Evolutionary conservation across 2,797 vertebrate genomes (phyloP).

Genomic region (Gephyroberyx darwinii): DNA sequence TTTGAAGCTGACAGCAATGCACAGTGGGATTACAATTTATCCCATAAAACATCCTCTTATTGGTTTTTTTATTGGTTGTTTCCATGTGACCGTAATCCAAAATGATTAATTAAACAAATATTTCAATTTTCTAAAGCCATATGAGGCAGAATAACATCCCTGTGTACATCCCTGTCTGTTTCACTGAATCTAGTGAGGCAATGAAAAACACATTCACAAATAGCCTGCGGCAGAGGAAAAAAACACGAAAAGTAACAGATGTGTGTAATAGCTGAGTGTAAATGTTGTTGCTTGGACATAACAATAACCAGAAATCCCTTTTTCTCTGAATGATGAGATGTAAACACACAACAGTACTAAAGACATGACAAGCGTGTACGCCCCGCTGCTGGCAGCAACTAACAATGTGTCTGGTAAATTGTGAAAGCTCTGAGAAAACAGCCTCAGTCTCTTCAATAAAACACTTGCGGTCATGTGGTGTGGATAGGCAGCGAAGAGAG

Average conservation of each 20-base stretch:
- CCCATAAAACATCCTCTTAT: conserved; percentile 43
- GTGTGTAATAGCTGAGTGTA: background rate
- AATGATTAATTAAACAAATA: conserved; percentile 62
- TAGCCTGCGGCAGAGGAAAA: conserved; percentile 35
- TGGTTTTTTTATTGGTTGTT: conserved; percentile 47
- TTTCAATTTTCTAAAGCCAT: conserved; percentile 23
- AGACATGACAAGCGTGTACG: conserved; percentile 9
- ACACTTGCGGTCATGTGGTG: conserved; percentile 8
- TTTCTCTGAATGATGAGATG: conserved; percentile 33
- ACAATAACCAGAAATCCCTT: conserved; percentile 17
- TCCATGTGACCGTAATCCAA: conserved; percentile 51
- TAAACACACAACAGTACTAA: conserved; percentile 34
- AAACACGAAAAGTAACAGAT: conserved; percentile 38
- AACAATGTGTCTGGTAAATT: conserved; percentile 30
- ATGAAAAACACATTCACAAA: conserved; percentile 41
- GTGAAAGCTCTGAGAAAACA: conserved; percentile 25
- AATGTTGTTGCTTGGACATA: conserved; percentile 22
- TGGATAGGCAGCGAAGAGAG: conserved; percentile 14
- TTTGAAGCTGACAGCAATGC: conserved; percentile 47
- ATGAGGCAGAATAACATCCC: conserved; percentile 35
- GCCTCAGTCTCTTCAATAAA: background rate
- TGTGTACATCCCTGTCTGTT: conserved; percentile 18
- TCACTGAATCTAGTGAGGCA: conserved; percentile 23
- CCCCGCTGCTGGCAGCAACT: conserved; percentile 9
- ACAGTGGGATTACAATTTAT: conserved; percentile 43